phyloP scores from a whole-genome alignment of 1,140 invertebrate species.

The Brachionus paranguensis region DNA sequence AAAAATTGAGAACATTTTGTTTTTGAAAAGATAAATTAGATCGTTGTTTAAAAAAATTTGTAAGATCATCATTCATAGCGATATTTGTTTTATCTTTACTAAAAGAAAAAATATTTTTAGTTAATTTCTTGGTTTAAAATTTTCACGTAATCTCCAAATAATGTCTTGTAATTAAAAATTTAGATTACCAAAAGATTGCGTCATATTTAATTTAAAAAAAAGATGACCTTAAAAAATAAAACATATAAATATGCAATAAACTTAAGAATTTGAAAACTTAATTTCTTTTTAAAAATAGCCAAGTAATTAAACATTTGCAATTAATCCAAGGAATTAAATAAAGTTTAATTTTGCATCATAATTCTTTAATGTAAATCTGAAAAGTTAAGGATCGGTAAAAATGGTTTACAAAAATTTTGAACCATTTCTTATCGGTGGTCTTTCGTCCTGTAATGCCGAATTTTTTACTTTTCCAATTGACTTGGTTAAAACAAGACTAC shows the following conservation, averaged over 20 bases:
- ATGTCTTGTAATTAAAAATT: not conserved
- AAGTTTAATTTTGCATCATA: not conserved
- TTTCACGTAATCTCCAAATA: not conserved
- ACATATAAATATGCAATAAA: not conserved
- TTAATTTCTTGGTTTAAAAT: not conserved
- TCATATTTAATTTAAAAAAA: not conserved
- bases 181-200: not conserved
- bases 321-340: not conserved
- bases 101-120: not conserved
- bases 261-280: not conserved
- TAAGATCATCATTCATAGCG: not conserved
- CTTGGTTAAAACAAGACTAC: slow-evolving; percentile 53
- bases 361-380: not conserved
- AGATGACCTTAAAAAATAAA: not conserved
- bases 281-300: not conserved
- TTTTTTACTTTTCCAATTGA: slow-evolving; percentile 51
- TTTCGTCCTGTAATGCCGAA: slow-evolving; percentile 30
- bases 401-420: slow-evolving; percentile 23
- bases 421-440: slow-evolving; percentile 27
- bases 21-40: too few species aligned
- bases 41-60: too few species aligned
- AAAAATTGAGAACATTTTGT: too few species aligned
- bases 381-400: not conserved
- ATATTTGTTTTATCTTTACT: not conserved
- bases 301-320: not conserved